Evolutionary conservation across 2,888 invertebrate species (phyloP).

Genomic region (Cataglyphis albicans): DNA sequence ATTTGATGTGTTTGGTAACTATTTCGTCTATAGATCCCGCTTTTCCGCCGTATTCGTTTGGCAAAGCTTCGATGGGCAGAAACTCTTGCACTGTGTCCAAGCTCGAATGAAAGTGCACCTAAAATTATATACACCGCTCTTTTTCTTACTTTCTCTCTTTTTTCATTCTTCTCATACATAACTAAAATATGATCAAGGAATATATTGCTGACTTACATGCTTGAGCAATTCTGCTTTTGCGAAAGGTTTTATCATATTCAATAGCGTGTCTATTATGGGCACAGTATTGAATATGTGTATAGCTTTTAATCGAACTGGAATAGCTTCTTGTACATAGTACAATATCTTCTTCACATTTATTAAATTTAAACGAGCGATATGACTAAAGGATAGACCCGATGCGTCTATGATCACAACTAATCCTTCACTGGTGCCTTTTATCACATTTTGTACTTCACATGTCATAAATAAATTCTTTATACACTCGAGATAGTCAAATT

Average conservation of each 20-base stretch:
- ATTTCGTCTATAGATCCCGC: constrained; percentile 83
- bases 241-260: constrained; percentile 90
- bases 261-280: constrained; percentile 89
- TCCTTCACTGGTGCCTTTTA: constrained; percentile 88
- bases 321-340: constrained; percentile 90
- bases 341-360: constrained; percentile 89
- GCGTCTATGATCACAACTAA: constrained; percentile 89
- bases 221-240: constrained; percentile 89
- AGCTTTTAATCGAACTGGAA: constrained; percentile 89
- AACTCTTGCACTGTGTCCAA: constrained; percentile 86
- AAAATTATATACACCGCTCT: constrained; percentile 7
- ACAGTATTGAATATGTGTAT: constrained; percentile 90
- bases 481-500: constrained; percentile 87
- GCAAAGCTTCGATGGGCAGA: constrained; percentile 88
- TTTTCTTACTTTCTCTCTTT: background rate
- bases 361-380: constrained; percentile 88
- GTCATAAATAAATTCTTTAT: constrained; percentile 88
- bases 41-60: constrained; percentile 89
- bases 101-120: constrained; percentile 86
- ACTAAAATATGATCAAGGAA: background rate
- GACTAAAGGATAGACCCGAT: constrained; percentile 88
- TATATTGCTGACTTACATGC: constrained; percentile 74
- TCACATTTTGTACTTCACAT: constrained; percentile 87
- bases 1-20: constrained; percentile 75
- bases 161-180: background rate